Evolutionary conservation across 2,888 invertebrate species (phyloP), one percentile per base, ranked within the genome.

Genomic region (Gnatocerus cornutus): DNA sequence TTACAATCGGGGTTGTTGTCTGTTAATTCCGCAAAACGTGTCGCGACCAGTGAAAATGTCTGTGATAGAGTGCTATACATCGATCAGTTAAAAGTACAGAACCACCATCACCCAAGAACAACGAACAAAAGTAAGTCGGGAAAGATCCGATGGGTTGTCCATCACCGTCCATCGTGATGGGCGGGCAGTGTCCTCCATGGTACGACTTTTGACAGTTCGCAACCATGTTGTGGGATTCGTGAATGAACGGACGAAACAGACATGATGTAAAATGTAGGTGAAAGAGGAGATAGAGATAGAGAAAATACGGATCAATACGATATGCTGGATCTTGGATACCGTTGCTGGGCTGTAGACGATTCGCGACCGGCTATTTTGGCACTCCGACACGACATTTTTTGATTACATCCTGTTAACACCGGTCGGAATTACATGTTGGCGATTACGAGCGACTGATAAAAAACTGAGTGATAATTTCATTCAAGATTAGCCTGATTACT

Each of bases 241-340:
- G 79, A 80, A 81, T 81, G 81, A 80, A 79, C 75, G 69, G 71
- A 71, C 72, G 73, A 76, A 73, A 74, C 72, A 71, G 75, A 73
- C 74, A 74, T 76, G 73, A 71, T 72, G 75, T 71, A 74, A 75
- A 76, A 77, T 78, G 77, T 78, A 74, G 76, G 76, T 74, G 78
- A 78, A 77, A 77, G 78, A 77, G 77, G 78, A 80, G 79, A 78
- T 76, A 77, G 81, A 79, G 77, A 79, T 75, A 77, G 79, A 76
- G 77, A 74, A 77, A 78, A 75, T 74, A 74, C 74, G 78, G 79
- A 81, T 81, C 81, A 80, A 82, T 81, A 81, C 79, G 79, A 76
- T 78, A 78, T 77, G 78, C 80, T 80, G 78, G 69, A 69, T 71
- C 75, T 71, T 70, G 73, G 75, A 71, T 75, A 74, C 71, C 59